These are phyloP conservation scores for Speoplatyrhinus poulsoni DNA, from an alignment of 2,113 vertebrate genomes.

Conservation along the genomic window DNA sequence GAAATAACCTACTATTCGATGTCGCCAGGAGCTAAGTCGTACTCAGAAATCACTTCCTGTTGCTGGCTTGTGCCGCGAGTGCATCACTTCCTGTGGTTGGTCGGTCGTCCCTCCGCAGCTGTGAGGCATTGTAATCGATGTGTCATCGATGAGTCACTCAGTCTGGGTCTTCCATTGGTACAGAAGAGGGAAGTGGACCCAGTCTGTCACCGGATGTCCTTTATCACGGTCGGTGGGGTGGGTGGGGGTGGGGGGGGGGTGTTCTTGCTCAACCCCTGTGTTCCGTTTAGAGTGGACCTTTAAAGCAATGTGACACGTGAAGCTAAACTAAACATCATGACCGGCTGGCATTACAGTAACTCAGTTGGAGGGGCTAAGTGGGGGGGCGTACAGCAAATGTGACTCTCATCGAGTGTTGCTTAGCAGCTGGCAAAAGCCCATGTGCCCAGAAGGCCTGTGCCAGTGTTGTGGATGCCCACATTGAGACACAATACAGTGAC, in stretches of 20 bases:
- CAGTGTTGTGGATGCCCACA: neutral
- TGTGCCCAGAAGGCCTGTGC: neutral
- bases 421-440: neutral
- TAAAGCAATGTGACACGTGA: neutral
- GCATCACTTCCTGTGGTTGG: neutral
- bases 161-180: neutral
- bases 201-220: neutral
- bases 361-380: neutral
- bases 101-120: constrained; percentile 11
- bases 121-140: constrained; percentile 16
- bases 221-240: no score
- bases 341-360: neutral
- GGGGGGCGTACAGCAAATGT: no score
- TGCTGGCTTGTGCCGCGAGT: no score
- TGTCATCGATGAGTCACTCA: constrained; percentile 43
- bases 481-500: neutral
- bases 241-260: neutral
- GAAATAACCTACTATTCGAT: no score
- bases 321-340: neutral
- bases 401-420: no score
- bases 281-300: neutral
- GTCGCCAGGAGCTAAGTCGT: no score
- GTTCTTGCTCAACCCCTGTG: neutral
- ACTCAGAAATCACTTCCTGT: no score
- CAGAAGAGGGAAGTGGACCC: constrained; percentile 47